Conservation (phyloP, 2,888 invertebrate genomes). For the Chloroclystis v-ata region DNA sequence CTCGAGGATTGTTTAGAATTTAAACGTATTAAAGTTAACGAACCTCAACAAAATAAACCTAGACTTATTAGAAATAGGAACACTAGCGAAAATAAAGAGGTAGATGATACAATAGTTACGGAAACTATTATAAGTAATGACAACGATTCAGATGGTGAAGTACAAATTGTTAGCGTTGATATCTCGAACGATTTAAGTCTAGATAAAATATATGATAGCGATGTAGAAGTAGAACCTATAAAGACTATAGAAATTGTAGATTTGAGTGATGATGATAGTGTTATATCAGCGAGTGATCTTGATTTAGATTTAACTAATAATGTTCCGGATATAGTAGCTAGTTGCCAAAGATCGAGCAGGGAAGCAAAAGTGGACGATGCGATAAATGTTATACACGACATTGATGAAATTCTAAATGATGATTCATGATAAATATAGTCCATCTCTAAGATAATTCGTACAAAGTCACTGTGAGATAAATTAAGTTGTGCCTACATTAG, state of each 20-base stretch:
- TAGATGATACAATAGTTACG: slow-evolving; percentile 19
- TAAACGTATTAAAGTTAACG: slow-evolving; percentile 58
- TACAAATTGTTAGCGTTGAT: slow-evolving; percentile 61
- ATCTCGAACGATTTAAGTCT: slow-evolving; percentile 41
- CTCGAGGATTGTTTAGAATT: slow-evolving; percentile 64
- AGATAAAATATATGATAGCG: slow-evolving; percentile 46
- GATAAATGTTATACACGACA: slow-evolving; percentile 47
- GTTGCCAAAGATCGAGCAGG: slow-evolving; percentile 50
- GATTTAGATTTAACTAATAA: slow-evolving; percentile 55
- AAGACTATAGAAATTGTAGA: slow-evolving; percentile 59
- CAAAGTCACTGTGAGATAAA: slow-evolving; percentile 15
- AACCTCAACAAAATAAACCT: slow-evolving; percentile 50
- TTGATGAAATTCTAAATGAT: slow-evolving; percentile 52
- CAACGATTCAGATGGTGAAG: slow-evolving; percentile 62
- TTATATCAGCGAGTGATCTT: slow-evolving; percentile 43
- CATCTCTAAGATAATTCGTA: slow-evolving; percentile 6
- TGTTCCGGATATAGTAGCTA: slow-evolving; percentile 69
- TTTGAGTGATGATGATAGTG: slow-evolving; percentile 54
- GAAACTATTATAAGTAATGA: slow-evolving; percentile 44
- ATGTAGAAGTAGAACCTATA: slow-evolving; percentile 54
- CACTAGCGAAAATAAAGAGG: slow-evolving; percentile 40
- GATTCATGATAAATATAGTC: slow-evolving; percentile 49
- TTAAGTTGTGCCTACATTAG: not conserved
- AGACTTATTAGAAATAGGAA: slow-evolving; percentile 57
- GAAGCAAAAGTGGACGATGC: slow-evolving; percentile 28